Evolutionary conservation across 2,113 vertebrate species (phyloP), one percentile per base, ranked within the genome.

Genomic region (Seriola dumerili): DNA sequence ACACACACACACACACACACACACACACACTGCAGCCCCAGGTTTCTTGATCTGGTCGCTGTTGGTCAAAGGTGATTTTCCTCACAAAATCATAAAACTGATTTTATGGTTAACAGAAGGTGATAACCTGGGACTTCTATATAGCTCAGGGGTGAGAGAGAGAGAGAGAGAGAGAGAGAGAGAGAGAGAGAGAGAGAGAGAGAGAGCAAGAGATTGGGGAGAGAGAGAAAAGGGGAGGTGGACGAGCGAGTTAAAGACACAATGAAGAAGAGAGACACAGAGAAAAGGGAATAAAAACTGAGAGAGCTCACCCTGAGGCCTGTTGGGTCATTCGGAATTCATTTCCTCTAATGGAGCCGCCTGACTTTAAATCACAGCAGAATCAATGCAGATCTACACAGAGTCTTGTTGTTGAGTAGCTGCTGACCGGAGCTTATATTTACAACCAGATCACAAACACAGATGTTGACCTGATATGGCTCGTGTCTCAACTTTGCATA

Each of bases 301-400:
- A 55, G 34, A 38, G 46, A 67, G 1, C 7, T 50, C 63, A 70
- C 25, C 79, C 67, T 2, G 16, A 72, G 74, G 81, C 68, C 59
- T 2, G 34, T 76, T 69, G 36, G 66, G 12, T 85, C 63, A 77
- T 84, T 73, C 48, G 55, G 67, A 73, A 87, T 85, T 75, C 4
- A 80, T 68, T 85, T 77, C n/a, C 72, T 71, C 58, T 84, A 86
- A 85, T 82, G 58, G 57, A 78, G 23, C 72, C 4, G 64, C 44
- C 38, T 76, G 44, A 54, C 55, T 70, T 67, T 85, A 70, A 81
- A 76, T 88, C 57, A 84, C 62, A 73, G n/a, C 9, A 6, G 23
- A 76, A 80, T 81, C 79, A 66, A 55, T 73, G 58, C n/a, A 67
- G 67, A 79, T 68, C 70, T 48, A 29, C 50, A 48, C 25, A 69